Evolutionary conservation across 1,140 invertebrate genomes (phyloP), one percentile per base, ranked within the genome.

Genomic region (Orussus abietinus): DNA sequence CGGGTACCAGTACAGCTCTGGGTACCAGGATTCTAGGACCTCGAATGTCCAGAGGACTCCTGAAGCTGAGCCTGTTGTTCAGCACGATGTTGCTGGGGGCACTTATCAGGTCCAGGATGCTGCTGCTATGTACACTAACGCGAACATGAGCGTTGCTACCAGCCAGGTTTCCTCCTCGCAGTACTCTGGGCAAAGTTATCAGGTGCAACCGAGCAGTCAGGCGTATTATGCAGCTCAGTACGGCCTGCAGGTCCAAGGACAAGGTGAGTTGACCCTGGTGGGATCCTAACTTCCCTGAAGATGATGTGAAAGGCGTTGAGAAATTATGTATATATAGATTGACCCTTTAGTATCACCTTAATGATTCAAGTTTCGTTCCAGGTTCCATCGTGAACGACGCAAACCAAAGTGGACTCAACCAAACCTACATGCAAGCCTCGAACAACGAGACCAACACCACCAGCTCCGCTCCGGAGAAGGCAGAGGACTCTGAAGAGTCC

Each of bases 211-310:
- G 12, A 51, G 31, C 53, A 57, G 47, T 13, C 55, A 55, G 31
- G 53, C 59, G 3, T 78, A 80, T 52, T 80, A 79, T 38, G 75
- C 74, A 7, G 42, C 59, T 3, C 76, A 71, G 1, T 79, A 79
- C 43, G 75, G 74, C 10, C 69, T 75, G 33, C 72, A 75, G 45
- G 49, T 50, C 35, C 55, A 62, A 28, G 55, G 45, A 47, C 61
- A 59, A 53, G 39, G 57, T 62, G 42, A 20, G 30, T 41, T 22
- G 15, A 32, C 30, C 30, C n/a, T n/a, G n/a, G n/a, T n/a, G n/a
- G n/a, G n/a, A n/a, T n/a, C n/a, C n/a, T n/a, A n/a, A n/a, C n/a
- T n/a, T n/a, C n/a, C n/a, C n/a, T n/a, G n/a, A n/a, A n/a, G n/a
- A n/a, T n/a, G n/a, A n/a, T n/a, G n/a, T n/a, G n/a, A n/a, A n/a